Evolutionary conservation across 2,113 vertebrate species (phyloP), one percentile per base, ranked within the genome.

Genomic region (Prionailurus bengalensis): DNA sequence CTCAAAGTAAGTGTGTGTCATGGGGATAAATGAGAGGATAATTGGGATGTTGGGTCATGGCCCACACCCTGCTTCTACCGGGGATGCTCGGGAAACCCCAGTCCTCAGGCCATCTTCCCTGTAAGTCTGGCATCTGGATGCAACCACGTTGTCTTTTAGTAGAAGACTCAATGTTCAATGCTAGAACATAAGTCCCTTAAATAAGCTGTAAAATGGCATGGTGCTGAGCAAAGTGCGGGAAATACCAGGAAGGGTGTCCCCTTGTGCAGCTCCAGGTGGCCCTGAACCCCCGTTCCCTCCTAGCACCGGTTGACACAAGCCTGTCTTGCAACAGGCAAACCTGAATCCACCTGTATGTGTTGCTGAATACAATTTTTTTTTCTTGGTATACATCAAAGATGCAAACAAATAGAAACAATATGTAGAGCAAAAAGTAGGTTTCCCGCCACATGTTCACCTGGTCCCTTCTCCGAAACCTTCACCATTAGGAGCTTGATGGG

Each of bases 261-360:
- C 63, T 95, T 92, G 89, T 39, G 1, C 95, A 97, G 78, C 61
- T 85, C 48, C 42, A 81, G 74, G 53, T 27, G 96, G 74, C 1
- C 17, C 73, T 12, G 1, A 33, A 33, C 73, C 13, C 21, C 45
- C 5, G 39, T 91, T 55, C 36, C 12, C 31, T 29, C 51, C 66
- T 0, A 33, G 80, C 13, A 7, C 33, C 29, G 25, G 36, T 36
- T n/a, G 21, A 14, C 76, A 68, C 29, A 63, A 14, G 45, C 81
- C 79, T 73, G 27, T 42, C 42, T 3, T 0, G 5, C 65, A 74
- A n/a, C 29, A 61, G 7, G 4, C 89, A 39, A 17, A 7, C 15
- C 5, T 19, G 29, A 23, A 9, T 11, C 71, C 81, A 45, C 74
- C 74, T 65, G 53, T 58, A 5, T n/a, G 17, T 14, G 4, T 0